phyloP scores from a whole-genome alignment of 53 echinoderm and acorn worm genomes.

The Stichopus horrens region DNA sequence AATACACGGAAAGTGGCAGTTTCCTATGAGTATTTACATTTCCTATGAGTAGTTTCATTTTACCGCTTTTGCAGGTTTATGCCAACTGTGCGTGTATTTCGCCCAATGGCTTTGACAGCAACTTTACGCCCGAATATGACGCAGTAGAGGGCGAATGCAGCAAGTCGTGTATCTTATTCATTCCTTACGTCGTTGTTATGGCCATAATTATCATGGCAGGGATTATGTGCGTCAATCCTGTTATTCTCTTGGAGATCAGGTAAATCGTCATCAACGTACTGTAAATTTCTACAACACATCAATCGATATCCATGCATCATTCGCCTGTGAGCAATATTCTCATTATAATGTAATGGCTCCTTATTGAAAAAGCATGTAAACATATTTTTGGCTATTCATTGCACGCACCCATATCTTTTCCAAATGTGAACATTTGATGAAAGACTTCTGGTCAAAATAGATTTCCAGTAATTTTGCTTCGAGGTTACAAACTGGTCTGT shows the following conservation, averaged over 20 bases:
- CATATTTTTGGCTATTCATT: no score
- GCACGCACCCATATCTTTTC: no score
- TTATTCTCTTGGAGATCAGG: conserved; percentile 66
- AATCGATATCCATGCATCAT: neutral
- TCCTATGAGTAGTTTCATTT: no score
- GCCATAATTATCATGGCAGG: conserved; percentile 14
- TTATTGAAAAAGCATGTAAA: no score
- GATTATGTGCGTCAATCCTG: conserved; percentile 56
- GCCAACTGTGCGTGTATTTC: neutral
- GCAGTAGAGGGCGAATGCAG: conserved; percentile 47
- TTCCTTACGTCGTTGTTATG: conserved; percentile 44
- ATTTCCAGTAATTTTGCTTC: no score
- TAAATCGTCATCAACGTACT: conserved; percentile 6
- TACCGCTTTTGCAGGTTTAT: neutral
- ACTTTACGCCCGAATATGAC: neutral
- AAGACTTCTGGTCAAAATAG: no score
- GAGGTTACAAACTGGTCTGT: no score
- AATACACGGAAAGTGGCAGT: no score
- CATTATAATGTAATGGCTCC: no score
- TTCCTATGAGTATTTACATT: no score
- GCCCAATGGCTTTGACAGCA: neutral
- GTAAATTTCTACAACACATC: neutral
- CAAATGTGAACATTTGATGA: no score
- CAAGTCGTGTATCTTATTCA: conserved; percentile 31
- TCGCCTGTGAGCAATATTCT: no score